Conservation (phyloP, 2,888 invertebrate genomes). For the Dicranocentrus wangi region DNA sequence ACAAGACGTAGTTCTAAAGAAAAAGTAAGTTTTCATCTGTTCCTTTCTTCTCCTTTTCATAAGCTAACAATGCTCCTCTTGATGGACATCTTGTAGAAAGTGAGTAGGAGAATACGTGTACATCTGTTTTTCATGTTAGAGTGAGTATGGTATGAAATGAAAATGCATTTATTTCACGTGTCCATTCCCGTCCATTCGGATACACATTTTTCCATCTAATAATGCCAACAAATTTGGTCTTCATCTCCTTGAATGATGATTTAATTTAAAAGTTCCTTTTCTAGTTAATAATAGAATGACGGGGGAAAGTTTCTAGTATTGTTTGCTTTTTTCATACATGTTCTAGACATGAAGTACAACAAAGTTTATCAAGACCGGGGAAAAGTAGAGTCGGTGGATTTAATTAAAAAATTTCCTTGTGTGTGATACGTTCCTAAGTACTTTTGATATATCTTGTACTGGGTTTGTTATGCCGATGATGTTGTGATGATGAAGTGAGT, state of each 20-base stretch:
- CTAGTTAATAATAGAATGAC: slow-evolving; percentile 18
- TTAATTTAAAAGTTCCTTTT: slow-evolving; percentile 41
- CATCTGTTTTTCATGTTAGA: slow-evolving; percentile 15
- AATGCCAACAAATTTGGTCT: too few species aligned
- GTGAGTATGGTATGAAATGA: slow-evolving; percentile 6
- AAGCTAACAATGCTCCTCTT: too few species aligned
- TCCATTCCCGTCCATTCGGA: too few species aligned
- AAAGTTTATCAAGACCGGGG: too few species aligned
- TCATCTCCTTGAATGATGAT: slow-evolving; percentile 23
- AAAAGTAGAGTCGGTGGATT: slow-evolving; percentile 16
- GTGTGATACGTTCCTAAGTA: slow-evolving; percentile 10
- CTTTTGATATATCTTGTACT: not conserved
- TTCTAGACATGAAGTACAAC: not conserved
- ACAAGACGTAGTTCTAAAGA: too few species aligned
- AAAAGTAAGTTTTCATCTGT: too few species aligned
- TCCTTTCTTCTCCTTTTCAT: too few species aligned
- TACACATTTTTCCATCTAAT: too few species aligned
- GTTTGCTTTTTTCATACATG: slow-evolving; percentile 1
- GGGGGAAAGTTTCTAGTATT: not conserved
- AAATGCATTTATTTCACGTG: too few species aligned
- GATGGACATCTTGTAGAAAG: too few species aligned
- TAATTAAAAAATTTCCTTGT: slow-evolving; percentile 45
- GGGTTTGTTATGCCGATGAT: not conserved
- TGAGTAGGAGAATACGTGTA: too few species aligned
- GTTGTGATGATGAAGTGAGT: not conserved